phyloP scores from a whole-genome alignment of 2,797 vertebrate species.

The Sylvia borin region DNA sequence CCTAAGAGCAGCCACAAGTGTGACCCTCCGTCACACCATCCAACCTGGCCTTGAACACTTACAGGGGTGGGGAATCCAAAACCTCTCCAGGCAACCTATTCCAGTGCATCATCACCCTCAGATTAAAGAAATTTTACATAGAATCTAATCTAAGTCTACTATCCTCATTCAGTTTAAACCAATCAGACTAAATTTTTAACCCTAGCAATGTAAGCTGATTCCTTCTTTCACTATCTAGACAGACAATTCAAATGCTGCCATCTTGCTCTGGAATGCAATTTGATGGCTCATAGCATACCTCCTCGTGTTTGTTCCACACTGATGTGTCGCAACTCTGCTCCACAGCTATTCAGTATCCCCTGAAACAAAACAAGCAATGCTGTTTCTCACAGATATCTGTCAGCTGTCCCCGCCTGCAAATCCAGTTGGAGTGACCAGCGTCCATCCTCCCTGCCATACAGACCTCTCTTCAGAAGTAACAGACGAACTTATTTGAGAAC shows the following conservation, averaged over 20 bases:
- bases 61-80: neutral
- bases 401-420: neutral
- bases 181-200: neutral
- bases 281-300: neutral
- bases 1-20: no score
- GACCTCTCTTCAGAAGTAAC: neutral
- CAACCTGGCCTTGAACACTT: neutral
- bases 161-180: neutral
- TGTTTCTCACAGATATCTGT: neutral
- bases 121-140: neutral
- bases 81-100: neutral
- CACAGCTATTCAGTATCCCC: neutral
- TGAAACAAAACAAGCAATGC: neutral
- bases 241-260: neutral
- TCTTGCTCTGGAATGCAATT: neutral
- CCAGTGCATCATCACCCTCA: neutral
- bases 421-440: neutral
- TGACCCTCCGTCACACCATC: no score
- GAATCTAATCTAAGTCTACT: neutral
- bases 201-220: neutral
- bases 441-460: neutral
- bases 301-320: neutral
- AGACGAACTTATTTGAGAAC: neutral
- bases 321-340: rapidly evolving
- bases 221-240: neutral